phyloP scores from a whole-genome alignment of 1,140 invertebrate genomes.

The Aphelenchoides fujianensis region DNA sequence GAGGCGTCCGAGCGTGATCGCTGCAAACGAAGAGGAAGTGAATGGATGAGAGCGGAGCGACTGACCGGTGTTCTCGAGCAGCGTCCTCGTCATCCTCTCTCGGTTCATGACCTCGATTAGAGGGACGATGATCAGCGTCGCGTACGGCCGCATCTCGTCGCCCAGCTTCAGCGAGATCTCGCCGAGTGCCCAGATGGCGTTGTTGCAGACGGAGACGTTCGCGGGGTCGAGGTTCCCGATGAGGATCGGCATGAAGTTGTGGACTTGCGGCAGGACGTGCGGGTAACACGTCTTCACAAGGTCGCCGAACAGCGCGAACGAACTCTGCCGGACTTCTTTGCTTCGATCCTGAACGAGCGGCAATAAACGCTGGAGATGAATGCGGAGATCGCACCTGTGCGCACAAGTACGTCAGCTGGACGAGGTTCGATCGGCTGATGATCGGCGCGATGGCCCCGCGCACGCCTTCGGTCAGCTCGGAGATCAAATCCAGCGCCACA shows the following conservation, averaged over 20 bases:
- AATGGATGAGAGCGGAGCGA: too few species aligned
- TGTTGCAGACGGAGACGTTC: constrained; percentile 97
- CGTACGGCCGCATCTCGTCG: constrained; percentile 83
- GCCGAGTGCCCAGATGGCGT: constrained; percentile 65
- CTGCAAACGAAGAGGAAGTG: too few species aligned
- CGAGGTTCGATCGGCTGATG: constrained; percentile 85
- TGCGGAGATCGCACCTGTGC: constrained; percentile 73
- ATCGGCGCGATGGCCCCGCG: constrained; percentile 88
- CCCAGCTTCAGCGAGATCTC: constrained; percentile 68
- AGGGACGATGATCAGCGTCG: constrained; percentile 76
- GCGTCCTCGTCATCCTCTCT: constrained; percentile 91
- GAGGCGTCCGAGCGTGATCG: constrained; percentile 99
- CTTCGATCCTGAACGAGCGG: constrained; percentile 73
- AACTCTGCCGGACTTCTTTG: constrained; percentile 96
- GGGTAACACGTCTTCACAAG: constrained; percentile 97
- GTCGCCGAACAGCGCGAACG: constrained; percentile 93
- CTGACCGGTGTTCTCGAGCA: constrained; percentile 97
- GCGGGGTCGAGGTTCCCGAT: constrained; percentile 95
- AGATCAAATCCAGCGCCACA: constrained; percentile 89
- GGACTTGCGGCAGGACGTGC: constrained; percentile 87
- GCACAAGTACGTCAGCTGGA: constrained; percentile 93
- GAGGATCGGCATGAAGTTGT: constrained; percentile 81
- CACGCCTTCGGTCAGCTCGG: constrained; percentile 87
- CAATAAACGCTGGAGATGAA: constrained; percentile 27
- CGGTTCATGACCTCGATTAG: constrained; percentile 93